Evolutionary conservation across 2,113 vertebrate species (phyloP).

Genomic region (Callipepla californica): DNA sequence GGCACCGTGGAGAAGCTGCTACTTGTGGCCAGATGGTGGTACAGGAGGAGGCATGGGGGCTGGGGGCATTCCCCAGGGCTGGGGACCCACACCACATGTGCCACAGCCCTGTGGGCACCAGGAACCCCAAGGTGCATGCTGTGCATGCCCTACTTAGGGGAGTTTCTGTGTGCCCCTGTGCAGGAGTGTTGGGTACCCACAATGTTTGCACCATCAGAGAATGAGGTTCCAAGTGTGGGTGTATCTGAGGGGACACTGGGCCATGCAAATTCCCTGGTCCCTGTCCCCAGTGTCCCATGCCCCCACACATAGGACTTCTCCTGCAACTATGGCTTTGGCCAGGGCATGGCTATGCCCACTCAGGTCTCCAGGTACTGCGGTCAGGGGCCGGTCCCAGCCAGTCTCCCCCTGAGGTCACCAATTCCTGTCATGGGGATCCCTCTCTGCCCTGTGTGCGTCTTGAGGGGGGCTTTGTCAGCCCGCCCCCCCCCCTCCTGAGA

Average conservation of each 20-base stretch:
- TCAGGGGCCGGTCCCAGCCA: neutral
- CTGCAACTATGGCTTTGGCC: slow-evolving; percentile 62
- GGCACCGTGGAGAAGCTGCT: neutral
- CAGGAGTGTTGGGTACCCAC: accelerated
- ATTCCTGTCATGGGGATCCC: slow-evolving; percentile 6
- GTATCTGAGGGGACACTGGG: neutral
- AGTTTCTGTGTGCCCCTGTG: neutral
- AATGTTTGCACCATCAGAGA: neutral
- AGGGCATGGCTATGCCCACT: neutral
- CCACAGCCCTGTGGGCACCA: neutral
- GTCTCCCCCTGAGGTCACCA: neutral
- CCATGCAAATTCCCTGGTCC: neutral
- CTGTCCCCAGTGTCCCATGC: neutral
- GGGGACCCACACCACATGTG: neutral
- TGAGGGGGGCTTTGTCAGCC: slow-evolving; percentile 56
- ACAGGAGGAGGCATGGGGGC: neutral
- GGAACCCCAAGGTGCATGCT: neutral
- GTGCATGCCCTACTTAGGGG: neutral
- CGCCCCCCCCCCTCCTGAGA: slow-evolving; percentile 58
- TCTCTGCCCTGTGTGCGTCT: neutral
- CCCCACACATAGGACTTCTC: neutral
- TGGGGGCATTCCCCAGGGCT: neutral
- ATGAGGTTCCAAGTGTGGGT: accelerated
- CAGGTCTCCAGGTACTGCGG: neutral
- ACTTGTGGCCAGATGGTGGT: neutral